Evolutionary conservation across 2,113 vertebrate genomes (phyloP).

Genomic region (Nerophis lumbriciformis): DNA sequence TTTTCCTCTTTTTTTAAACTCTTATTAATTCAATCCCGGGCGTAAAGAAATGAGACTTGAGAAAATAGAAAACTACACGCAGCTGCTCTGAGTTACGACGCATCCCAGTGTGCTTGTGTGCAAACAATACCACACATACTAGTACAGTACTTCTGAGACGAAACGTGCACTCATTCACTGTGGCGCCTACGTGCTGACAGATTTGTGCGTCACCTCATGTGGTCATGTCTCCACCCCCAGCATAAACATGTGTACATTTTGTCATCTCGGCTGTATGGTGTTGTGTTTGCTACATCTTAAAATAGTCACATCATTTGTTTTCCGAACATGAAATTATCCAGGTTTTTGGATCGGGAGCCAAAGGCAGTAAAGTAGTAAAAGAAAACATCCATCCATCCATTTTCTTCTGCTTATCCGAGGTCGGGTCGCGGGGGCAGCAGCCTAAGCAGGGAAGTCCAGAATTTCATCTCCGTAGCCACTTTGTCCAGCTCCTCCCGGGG

Average conservation of each 20-base stretch:
- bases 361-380: slow-evolving; percentile 2
- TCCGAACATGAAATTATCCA: neutral
- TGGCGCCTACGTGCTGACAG: slow-evolving; percentile 33
- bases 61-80: neutral
- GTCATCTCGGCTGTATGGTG: neutral
- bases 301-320: neutral
- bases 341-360: neutral
- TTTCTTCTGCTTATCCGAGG: too few relatives aligned
- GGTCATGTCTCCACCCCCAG: neutral
- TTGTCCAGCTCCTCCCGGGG: too few relatives aligned
- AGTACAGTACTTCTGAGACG: slow-evolving; percentile 11
- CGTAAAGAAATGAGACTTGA: neutral
- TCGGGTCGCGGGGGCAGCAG: too few relatives aligned
- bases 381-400: neutral
- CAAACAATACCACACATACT: slow-evolving; percentile 2
- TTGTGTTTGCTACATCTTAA: neutral
- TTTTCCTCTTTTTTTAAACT: neutral
- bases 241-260: neutral
- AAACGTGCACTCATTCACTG: slow-evolving; percentile 20
- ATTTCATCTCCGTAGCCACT: too few relatives aligned
- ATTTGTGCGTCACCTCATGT: slow-evolving; percentile 18
- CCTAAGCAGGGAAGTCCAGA: too few relatives aligned
- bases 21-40: neutral
- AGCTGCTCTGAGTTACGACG: neutral
- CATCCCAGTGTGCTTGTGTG: neutral